Evolutionary conservation across 92 coral and sea anemone genomes (phyloP).

Genomic region (Phenganax subtilis): DNA sequence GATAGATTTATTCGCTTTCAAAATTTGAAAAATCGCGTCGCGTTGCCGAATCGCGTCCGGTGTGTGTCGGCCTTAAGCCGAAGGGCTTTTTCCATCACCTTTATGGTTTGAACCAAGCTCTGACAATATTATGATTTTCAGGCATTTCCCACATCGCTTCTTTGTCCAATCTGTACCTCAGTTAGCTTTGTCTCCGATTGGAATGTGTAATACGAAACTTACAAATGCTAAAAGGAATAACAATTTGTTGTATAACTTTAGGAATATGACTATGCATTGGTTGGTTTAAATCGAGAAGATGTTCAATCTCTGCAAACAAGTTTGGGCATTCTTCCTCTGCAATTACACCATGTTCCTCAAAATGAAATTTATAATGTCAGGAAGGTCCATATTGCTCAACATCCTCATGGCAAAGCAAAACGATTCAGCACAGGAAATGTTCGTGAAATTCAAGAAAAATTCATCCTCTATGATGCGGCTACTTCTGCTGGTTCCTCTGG

Average conservation of each 20-base stretch:
- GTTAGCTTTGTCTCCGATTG: too few relatives aligned
- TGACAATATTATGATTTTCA: too few relatives aligned
- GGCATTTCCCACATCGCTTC: too few relatives aligned
- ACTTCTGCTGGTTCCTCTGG: conserved; percentile 37
- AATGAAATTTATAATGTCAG: not conserved
- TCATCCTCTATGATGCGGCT: conserved; percentile 30
- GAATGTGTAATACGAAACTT: not conserved
- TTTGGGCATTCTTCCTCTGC: conserved; percentile 12
- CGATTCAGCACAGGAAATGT: conserved; percentile 26
- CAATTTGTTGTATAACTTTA: not conserved
- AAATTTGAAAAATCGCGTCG: too few relatives aligned
- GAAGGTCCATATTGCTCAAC: conserved; percentile 24
- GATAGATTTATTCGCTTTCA: too few relatives aligned
- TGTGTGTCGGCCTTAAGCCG: too few relatives aligned
- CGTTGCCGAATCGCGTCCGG: too few relatives aligned
- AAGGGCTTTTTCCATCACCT: too few relatives aligned
- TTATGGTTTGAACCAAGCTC: too few relatives aligned
- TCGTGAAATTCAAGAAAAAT: conserved; percentile 15
- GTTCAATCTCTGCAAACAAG: conserved; percentile 1
- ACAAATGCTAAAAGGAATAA: not conserved
- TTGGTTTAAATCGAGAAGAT: conserved; percentile 20
- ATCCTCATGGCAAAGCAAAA: conserved; percentile 26
- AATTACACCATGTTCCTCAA: not conserved
- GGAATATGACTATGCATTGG: conserved; percentile 25
- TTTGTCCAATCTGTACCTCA: too few relatives aligned